phyloP scores from a whole-genome alignment of 2,113 vertebrate species.

The Morone saxatilis region DNA sequence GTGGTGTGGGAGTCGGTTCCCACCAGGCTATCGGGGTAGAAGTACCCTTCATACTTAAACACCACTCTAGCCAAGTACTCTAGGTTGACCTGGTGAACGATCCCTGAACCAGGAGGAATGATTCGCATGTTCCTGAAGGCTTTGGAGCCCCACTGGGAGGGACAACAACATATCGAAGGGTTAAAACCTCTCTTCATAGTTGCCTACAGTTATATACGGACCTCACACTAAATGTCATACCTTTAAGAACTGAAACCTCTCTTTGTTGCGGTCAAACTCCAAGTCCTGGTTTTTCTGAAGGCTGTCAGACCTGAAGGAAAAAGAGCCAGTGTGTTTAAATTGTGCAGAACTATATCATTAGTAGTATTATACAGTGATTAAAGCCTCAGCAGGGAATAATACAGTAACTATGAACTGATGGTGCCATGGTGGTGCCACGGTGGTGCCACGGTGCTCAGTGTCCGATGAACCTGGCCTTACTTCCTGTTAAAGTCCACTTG shows the following conservation, averaged over 20 bases:
- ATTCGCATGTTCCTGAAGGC: constrained; percentile 97
- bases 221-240: constrained; percentile 71
- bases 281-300: constrained; percentile 97
- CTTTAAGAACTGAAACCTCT: constrained; percentile 98
- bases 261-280: constrained; percentile 97
- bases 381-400: neutral
- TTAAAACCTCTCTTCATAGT: neutral
- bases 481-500: constrained; percentile 97
- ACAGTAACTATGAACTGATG: too few relatives aligned
- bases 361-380: neutral
- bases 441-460: neutral
- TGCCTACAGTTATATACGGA: fast-evolving
- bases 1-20: constrained; percentile 99
- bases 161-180: constrained; percentile 12
- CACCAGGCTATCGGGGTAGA: constrained; percentile 97
- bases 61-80: constrained; percentile 97
- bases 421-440: too few relatives aligned
- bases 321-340: neutral
- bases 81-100: constrained; percentile 98
- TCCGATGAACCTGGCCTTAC: constrained; percentile 78
- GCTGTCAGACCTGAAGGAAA: constrained; percentile 90
- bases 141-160: constrained; percentile 94
- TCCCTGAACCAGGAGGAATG: constrained; percentile 97
- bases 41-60: constrained; percentile 90
- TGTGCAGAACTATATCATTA: neutral